Evolutionary conservation across 2,113 vertebrate species (phyloP).

Genomic region (Coregonus clupeaformis): DNA sequence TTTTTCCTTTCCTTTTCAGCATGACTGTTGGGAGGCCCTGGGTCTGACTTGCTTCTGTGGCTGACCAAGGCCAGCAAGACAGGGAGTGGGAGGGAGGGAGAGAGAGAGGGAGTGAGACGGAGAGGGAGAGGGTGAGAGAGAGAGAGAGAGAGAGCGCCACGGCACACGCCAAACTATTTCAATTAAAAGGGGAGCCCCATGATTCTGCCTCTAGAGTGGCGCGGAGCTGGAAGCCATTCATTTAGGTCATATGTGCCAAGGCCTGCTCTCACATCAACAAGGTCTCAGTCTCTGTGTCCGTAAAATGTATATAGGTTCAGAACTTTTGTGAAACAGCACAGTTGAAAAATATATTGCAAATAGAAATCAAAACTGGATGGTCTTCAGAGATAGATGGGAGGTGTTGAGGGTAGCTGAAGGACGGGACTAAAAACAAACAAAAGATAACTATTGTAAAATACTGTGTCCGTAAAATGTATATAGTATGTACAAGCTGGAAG

Average conservation of each 20-base stretch:
- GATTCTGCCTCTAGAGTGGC: constrained; percentile 43
- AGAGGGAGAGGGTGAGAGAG: not conserved
- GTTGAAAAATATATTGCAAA: too few relatives aligned
- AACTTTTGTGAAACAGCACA: too few relatives aligned
- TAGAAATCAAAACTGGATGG: too few relatives aligned
- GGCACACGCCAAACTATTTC: constrained; percentile 28
- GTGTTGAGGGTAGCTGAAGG: too few relatives aligned
- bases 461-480: too few relatives aligned
- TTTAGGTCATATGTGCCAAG: constrained; percentile 67
- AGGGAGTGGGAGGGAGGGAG: not conserved
- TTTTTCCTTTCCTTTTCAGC: constrained; percentile 32
- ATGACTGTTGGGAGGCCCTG: constrained; percentile 50
- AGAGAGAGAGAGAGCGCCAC: not conserved
- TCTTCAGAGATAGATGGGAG: too few relatives aligned
- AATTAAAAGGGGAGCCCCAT: constrained; percentile 4
- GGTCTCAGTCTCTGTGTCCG: not conserved
- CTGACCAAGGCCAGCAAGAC: constrained; percentile 50
- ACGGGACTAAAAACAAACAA: too few relatives aligned
- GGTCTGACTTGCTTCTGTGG: constrained; percentile 35
- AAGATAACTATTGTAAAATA: too few relatives aligned
- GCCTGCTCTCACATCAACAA: constrained; percentile 25
- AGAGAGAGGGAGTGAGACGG: not conserved
- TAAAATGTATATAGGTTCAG: too few relatives aligned
- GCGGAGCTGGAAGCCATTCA: constrained; percentile 19
- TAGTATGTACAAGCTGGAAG: too few relatives aligned